Percentiles rank a stretch among this genome's conserved stretches.
phyloP scores from a whole-genome alignment of 2,888 invertebrate genomes.

The Phyllotreta cruciferae region DNA sequence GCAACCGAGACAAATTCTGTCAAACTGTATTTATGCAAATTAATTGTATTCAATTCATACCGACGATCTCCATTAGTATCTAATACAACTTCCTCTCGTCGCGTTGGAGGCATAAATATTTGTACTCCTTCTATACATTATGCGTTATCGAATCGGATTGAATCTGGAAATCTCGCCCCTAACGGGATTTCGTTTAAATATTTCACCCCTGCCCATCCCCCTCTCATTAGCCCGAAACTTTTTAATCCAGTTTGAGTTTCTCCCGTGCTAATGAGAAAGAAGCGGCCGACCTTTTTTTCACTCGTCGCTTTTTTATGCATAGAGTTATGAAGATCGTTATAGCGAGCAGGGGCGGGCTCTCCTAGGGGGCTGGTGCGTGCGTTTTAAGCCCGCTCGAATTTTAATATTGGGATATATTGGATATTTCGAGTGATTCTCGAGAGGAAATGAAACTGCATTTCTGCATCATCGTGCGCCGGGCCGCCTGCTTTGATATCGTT shows the following conservation, averaged over 20 bases:
- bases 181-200: constrained; percentile 21
- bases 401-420: not conserved
- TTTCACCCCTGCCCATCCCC: constrained; percentile 11
- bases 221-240: constrained; percentile 42
- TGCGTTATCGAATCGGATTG: constrained; percentile 19
- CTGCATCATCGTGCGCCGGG: too few species aligned
- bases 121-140: too few species aligned
- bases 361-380: not conserved
- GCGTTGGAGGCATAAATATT: too few species aligned
- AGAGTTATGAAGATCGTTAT: constrained; percentile 34
- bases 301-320: constrained; percentile 37
- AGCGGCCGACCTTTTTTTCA: constrained; percentile 41
- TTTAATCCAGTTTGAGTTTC: constrained; percentile 45
- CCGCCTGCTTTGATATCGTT: too few species aligned
- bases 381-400: not conserved
- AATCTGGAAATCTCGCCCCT: constrained; percentile 12
- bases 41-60: too few species aligned
- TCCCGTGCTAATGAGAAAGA: constrained; percentile 45
- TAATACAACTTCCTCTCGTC: too few species aligned
- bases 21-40: too few species aligned
- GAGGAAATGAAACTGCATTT: too few species aligned
- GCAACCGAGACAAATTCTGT: too few species aligned
- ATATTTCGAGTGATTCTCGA: too few species aligned
- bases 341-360: constrained; percentile 4
- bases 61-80: too few species aligned